Evolutionary conservation across 2,888 invertebrate genomes (phyloP), one percentile per base, ranked within the genome.

Genomic region (Therioaphis trifolii): DNA sequence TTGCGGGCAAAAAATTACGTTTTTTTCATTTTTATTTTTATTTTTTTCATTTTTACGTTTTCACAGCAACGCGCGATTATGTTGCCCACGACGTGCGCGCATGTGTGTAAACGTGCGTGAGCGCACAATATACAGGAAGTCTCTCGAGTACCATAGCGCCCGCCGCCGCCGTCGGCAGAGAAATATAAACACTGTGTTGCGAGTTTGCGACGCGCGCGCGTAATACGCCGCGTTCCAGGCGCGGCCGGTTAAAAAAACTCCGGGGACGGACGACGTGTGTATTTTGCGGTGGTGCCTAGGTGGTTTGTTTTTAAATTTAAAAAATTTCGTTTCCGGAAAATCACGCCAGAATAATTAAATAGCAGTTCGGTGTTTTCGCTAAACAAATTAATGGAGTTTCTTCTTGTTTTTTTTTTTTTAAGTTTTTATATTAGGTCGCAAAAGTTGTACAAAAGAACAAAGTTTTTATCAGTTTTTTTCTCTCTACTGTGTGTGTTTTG

Each of bases 361-460:
- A 68, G 11, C 5, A 21, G n/a, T 4, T 21, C 52, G 66, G 35
- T 66, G 66, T 35, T 21, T 49, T 18, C 18, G 1, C 9, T 4
- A 15, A 12, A 49, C 4, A 21, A n/a, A 9, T 21, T 21, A n/a
- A 55, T 21, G 58, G n/a, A n/a, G n/a, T 71, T 49, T 71, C 49
- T 71, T 35, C 21, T 35, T n/a, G 24, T 46, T 63, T 46, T 63
- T 77, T 63, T 74, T 75, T 58, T 4, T 7, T 21, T 71, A 1
- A 18, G 14, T n/a, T 52, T n/a, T 7, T 29, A 15, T 71, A 66
- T 24, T 68, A 21, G 29, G 46, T 49, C 21, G 63, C 29, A n/a
- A 49, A 77, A 77, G 63, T 77, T 77, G 15, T 11, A 49, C 29
- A 49, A 66, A 52, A 46, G 18, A 46, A 4, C 40, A 75, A 63